These are phyloP conservation scores for Argynnis bischoffii DNA, from an alignment of 2,888 invertebrate species.

Conservation along the genomic window DNA sequence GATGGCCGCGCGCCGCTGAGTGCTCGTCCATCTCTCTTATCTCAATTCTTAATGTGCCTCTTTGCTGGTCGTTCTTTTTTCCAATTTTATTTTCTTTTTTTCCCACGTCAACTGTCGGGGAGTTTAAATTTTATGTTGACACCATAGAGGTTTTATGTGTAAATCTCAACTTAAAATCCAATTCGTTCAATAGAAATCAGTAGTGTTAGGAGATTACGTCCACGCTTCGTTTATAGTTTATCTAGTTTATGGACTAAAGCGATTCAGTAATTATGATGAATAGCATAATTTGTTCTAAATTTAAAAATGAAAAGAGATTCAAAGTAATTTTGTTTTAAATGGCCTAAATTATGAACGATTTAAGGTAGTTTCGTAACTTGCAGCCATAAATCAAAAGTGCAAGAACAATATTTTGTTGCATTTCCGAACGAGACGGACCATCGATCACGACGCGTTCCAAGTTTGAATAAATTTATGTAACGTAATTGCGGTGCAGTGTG, in stretches of 20 bases:
- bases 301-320: neutral
- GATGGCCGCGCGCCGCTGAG: slow-evolving; percentile 74
- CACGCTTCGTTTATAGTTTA: slow-evolving; percentile 54
- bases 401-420: slow-evolving; percentile 65
- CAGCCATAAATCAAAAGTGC: slow-evolving; percentile 62
- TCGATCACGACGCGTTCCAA: slow-evolving; percentile 70
- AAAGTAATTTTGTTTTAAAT: slow-evolving; percentile 15
- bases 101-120: slow-evolving; percentile 68
- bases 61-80: slow-evolving; percentile 76
- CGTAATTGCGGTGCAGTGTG: slow-evolving; percentile 67
- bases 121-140: slow-evolving; percentile 79
- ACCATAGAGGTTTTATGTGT: slow-evolving; percentile 78
- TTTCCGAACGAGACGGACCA: slow-evolving; percentile 61
- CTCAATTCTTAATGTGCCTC: slow-evolving; percentile 82
- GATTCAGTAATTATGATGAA: slow-evolving; percentile 13
- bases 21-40: slow-evolving; percentile 82
- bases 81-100: slow-evolving; percentile 63
- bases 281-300: neutral
- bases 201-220: slow-evolving; percentile 56
- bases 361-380: slow-evolving; percentile 39
- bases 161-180: slow-evolving; percentile 73
- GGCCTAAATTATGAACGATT: slow-evolving; percentile 38
- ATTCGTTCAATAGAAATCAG: slow-evolving; percentile 55
- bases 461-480: slow-evolving; percentile 71
- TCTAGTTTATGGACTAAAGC: slow-evolving; percentile 60